Conservation (phyloP, 1,140 invertebrate genomes). For the Dendrolimus punctatus region DNA sequence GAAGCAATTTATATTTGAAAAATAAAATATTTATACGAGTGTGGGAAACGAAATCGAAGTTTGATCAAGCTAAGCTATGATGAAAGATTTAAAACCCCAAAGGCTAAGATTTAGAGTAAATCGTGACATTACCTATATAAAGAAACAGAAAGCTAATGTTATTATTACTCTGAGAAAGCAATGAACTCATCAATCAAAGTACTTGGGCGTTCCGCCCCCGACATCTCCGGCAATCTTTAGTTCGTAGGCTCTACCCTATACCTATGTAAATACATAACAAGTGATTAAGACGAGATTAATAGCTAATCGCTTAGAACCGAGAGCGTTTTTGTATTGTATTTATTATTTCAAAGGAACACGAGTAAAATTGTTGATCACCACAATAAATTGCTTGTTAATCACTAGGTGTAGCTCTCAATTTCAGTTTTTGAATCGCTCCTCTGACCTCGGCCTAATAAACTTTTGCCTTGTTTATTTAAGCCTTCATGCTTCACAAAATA, state of each 20-base stretch:
- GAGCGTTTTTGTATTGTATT: neutral
- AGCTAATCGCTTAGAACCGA: neutral
- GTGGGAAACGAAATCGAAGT: neutral
- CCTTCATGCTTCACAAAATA: conserved; percentile 22
- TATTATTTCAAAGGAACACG: too few species aligned
- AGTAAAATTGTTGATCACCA: too few species aligned
- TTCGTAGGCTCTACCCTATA: conserved; percentile 4
- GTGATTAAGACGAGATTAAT: neutral
- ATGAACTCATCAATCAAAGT: conserved; percentile 25
- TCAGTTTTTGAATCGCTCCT: conserved; percentile 14
- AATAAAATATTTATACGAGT: neutral
- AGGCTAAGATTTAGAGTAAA: conserved; percentile 1
- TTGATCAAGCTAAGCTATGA: conserved; percentile 1
- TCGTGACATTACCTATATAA: conserved; percentile 5
- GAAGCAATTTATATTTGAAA: too few species aligned
- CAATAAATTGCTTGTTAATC: neutral
- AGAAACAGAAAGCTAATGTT: conserved; percentile 8
- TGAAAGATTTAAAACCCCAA: too few species aligned
- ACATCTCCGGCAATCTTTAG: conserved; percentile 15
- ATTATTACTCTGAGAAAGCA: conserved; percentile 19
- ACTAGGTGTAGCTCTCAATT: conserved; percentile 1
- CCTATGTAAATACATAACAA: too few species aligned
- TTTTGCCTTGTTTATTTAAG: conserved; percentile 29
- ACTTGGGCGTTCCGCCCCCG: conserved; percentile 12
- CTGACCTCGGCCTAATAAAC: conserved; percentile 22